phyloP scores from a whole-genome alignment of 2,113 vertebrate genomes.

The Micronycteris hirsuta region DNA sequence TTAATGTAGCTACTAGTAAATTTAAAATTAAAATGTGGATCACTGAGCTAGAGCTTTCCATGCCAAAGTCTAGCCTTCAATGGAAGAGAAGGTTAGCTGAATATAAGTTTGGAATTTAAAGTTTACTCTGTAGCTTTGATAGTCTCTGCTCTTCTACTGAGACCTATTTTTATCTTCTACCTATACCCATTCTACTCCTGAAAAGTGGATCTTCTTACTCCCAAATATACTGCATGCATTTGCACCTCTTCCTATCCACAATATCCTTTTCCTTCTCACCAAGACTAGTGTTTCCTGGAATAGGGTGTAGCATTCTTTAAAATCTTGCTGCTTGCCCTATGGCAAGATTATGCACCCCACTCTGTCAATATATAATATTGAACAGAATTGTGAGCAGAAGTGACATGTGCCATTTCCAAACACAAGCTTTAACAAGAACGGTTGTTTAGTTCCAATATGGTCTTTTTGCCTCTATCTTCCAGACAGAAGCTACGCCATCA shows the following conservation, averaged over 20 bases:
- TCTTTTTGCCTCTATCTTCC: background rate
- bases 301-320: background rate
- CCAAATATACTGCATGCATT: background rate
- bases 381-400: background rate
- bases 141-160: background rate
- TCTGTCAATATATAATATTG: background rate
- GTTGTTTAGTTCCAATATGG: background rate
- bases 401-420: background rate
- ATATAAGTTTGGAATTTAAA: background rate
- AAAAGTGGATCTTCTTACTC: background rate
- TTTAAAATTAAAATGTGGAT: background rate
- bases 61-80: background rate
- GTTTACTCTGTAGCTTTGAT: background rate
- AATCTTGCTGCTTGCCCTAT: background rate
- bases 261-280: background rate
- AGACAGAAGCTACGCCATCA: background rate
- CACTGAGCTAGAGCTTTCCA: background rate
- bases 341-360: background rate
- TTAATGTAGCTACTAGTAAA: background rate
- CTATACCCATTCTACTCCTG: background rate
- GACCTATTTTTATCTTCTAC: background rate
- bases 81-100: background rate
- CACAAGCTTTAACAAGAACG: background rate
- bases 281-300: background rate
- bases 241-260: background rate